Evolutionary conservation across 2,797 vertebrate genomes (phyloP).

Genomic region (Alca torda): DNA sequence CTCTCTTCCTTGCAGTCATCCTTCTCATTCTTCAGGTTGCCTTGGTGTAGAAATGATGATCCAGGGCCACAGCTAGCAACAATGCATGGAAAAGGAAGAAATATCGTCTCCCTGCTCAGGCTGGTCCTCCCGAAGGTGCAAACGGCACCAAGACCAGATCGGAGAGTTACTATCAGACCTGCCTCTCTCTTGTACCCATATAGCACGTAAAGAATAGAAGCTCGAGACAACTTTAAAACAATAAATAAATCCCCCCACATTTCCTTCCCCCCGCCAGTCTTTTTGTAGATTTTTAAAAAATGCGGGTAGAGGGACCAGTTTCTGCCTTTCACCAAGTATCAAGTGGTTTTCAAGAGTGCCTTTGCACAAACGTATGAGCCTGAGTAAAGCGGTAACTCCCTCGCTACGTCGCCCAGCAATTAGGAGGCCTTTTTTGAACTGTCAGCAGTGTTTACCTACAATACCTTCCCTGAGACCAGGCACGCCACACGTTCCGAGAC

Average conservation of each 20-base stretch:
- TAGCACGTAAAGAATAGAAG: neutral
- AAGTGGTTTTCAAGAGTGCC: neutral
- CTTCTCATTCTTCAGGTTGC: neutral
- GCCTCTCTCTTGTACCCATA: neutral
- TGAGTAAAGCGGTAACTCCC: neutral
- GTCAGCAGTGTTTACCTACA: neutral
- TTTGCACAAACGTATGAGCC: neutral
- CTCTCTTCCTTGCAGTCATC: neutral
- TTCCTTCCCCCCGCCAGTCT: neutral
- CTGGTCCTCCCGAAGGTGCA: neutral
- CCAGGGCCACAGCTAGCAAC: neutral
- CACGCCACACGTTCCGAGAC: neutral
- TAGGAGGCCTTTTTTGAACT: neutral
- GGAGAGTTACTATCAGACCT: neutral
- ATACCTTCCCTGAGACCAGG: rapidly evolving
- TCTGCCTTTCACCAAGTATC: neutral
- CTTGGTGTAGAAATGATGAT: neutral
- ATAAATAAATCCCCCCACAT: rapidly evolving
- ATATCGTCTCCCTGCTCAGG: neutral
- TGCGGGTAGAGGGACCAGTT: neutral
- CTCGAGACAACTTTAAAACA: neutral
- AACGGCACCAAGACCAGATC: neutral
- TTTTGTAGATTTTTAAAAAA: neutral
- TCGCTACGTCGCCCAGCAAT: neutral
- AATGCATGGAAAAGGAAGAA: neutral